Evolutionary conservation across 1,140 invertebrate genomes (phyloP).

Genomic region (Polypedilum pembai): DNA sequence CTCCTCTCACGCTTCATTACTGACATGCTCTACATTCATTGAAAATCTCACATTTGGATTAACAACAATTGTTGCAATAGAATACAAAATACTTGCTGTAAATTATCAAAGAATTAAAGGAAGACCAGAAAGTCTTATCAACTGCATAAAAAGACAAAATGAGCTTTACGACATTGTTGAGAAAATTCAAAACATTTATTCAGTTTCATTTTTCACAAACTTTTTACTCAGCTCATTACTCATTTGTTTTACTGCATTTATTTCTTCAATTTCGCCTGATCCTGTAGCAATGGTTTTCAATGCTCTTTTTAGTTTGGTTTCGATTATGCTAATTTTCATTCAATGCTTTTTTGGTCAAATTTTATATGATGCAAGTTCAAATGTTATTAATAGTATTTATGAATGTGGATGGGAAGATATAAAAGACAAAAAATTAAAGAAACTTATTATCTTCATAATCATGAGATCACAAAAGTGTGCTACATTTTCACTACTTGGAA

Average conservation of each 20-base stretch:
- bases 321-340: neutral
- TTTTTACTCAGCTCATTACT: neutral
- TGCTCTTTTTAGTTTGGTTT: neutral
- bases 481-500: neutral
- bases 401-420: conserved; percentile 9
- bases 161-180: neutral
- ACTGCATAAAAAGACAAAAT: neutral
- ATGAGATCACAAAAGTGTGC: neutral
- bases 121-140: no score
- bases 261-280: neutral
- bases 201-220: neutral
- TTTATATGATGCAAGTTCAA: neutral
- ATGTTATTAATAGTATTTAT: neutral
- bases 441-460: neutral
- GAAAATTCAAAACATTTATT: neutral
- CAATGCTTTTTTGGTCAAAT: neutral
- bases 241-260: neutral
- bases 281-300: neutral
- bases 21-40: no score
- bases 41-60: no score
- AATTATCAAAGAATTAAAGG: no score
- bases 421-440: neutral
- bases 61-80: no score
- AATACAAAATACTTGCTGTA: no score
- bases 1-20: no score